These are phyloP conservation scores for Macrobrachium rosenbergii DNA, from an alignment of 1,140 invertebrate genomes.

Conservation along the genomic window DNA sequence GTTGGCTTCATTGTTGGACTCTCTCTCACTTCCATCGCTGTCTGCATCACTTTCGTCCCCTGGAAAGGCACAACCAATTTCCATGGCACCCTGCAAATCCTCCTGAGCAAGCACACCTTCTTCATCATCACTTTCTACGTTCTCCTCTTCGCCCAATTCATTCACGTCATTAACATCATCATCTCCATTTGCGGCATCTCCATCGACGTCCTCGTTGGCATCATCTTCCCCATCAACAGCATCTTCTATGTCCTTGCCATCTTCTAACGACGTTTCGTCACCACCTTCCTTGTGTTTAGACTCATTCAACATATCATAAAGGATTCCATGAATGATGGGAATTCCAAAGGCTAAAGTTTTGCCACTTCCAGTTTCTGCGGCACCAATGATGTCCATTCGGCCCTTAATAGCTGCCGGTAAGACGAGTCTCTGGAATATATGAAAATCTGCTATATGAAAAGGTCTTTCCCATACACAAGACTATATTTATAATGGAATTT, in stretches of 20 bases:
- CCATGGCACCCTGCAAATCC: conserved; percentile 60
- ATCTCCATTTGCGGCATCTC: background rate
- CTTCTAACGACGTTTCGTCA: conserved; percentile 55
- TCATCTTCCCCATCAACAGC: conserved; percentile 16
- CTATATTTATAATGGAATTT: background rate
- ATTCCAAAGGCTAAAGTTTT: conserved; percentile 98
- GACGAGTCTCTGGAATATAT: conserved; percentile 51
- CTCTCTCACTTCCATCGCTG: conserved; percentile 59
- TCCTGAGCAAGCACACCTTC: conserved; percentile 69
- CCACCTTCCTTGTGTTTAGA: conserved; percentile 69
- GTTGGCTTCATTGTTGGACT: conserved; percentile 36
- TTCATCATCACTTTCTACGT: conserved; percentile 66
- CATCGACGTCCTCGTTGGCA: background rate
- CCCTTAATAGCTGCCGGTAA: conserved; percentile 89
- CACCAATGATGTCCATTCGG: conserved; percentile 89
- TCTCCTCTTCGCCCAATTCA: conserved; percentile 43
- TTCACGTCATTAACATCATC: background rate
- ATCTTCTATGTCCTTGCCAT: conserved; percentile 64
- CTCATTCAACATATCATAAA: conserved; percentile 74
- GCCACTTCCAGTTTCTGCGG: conserved; percentile 97
- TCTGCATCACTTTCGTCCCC: conserved; percentile 68
- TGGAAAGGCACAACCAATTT: conserved; percentile 51
- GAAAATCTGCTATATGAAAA: background rate
- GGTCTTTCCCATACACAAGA: background rate
- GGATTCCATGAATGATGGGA: conserved; percentile 88